Evolutionary conservation across 1,140 invertebrate genomes (phyloP).

Genomic region (Tetramorium alpestre): DNA sequence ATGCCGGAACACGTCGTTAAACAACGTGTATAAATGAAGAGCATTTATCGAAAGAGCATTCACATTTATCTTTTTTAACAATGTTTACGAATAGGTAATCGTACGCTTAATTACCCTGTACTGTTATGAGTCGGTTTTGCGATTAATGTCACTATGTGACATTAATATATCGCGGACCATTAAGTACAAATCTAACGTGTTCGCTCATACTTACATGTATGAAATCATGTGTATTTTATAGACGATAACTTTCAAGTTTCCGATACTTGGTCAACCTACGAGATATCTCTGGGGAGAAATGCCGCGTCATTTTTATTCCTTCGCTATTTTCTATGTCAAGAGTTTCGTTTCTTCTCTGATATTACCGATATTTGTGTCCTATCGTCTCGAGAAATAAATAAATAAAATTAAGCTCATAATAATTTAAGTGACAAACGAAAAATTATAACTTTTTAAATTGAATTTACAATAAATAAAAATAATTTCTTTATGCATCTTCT

Average conservation of each 20-base stretch:
- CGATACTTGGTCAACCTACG: slow-evolving; percentile 6
- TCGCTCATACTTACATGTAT: slow-evolving; percentile 5
- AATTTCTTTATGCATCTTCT: background rate
- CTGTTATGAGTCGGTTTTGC: background rate
- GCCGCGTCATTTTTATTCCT: slow-evolving; percentile 35
- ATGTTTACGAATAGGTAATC: slow-evolving; percentile 13
- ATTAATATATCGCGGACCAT: background rate
- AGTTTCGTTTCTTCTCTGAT: slow-evolving; percentile 21
- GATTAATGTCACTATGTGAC: too few species aligned
- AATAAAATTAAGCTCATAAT: slow-evolving; percentile 66
- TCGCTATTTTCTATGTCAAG: slow-evolving; percentile 36
- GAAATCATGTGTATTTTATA: slow-evolving; percentile 12
- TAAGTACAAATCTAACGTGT: slow-evolving; percentile 3
- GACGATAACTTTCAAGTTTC: slow-evolving; percentile 31
- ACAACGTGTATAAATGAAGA: slow-evolving; percentile 30
- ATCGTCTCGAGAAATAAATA: slow-evolving; percentile 57
- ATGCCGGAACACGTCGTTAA: slow-evolving; percentile 41
- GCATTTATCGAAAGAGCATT: background rate
- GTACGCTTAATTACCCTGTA: background rate
- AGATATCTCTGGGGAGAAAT: slow-evolving; percentile 13
- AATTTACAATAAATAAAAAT: background rate
- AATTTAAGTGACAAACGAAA: background rate
- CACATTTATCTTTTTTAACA: slow-evolving; percentile 21
- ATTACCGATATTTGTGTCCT: slow-evolving; percentile 28
- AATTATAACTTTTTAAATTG: background rate